These are phyloP conservation scores for Bungarus multicinctus DNA, from an alignment of 2,113 vertebrate genomes.

Conservation along the genomic window DNA sequence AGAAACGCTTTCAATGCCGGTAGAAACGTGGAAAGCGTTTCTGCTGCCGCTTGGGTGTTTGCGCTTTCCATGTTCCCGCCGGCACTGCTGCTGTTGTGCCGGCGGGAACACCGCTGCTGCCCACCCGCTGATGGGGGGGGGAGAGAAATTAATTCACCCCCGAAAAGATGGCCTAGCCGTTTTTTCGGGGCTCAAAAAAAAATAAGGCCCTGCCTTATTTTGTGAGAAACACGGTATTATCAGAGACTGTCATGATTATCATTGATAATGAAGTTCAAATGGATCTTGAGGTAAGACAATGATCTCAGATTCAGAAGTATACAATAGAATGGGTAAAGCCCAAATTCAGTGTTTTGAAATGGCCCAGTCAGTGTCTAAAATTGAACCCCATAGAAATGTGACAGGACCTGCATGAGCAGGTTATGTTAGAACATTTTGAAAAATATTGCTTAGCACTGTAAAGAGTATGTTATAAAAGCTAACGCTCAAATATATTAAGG, in stretches of 20 bases:
- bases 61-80: too few species aligned
- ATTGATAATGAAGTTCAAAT: not conserved
- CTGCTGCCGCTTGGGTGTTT: too few species aligned
- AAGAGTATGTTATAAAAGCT: not conserved
- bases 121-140: too few species aligned
- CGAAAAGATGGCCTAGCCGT: too few species aligned
- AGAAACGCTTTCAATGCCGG: too few species aligned
- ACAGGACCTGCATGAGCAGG: not conserved
- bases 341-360: not conserved
- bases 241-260: not conserved
- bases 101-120: too few species aligned
- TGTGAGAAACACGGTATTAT: too few species aligned
- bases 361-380: not conserved
- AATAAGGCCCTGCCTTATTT: too few species aligned
- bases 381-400: not conserved
- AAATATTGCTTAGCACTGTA: not conserved
- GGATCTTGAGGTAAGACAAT: not conserved
- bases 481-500: not conserved
- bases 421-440: not conserved
- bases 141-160: too few species aligned
- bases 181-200: too few species aligned
- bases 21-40: too few species aligned
- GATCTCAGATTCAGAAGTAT: not conserved
- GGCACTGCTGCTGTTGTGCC: too few species aligned
- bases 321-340: not conserved